Evolutionary conservation across 2,888 invertebrate species (phyloP).

Genomic region (Leptinotarsa rubiginosa): DNA sequence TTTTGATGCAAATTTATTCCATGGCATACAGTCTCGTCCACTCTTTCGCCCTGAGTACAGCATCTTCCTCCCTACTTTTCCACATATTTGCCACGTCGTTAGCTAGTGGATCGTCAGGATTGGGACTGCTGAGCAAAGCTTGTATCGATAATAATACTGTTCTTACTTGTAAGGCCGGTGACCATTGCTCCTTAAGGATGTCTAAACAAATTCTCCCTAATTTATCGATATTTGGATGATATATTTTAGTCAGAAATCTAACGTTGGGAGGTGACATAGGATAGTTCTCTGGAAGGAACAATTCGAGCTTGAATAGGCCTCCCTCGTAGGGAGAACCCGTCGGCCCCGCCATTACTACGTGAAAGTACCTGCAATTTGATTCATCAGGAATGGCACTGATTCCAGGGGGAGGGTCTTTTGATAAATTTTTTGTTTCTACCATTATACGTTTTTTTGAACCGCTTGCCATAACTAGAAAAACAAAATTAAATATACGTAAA

Average conservation of each 20-base stretch:
- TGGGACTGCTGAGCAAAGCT: constrained; percentile 92
- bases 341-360: constrained; percentile 95
- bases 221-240: constrained; percentile 99
- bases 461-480: constrained; percentile 52
- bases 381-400: constrained; percentile 97
- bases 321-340: constrained; percentile 98
- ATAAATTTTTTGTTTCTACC: constrained; percentile 97
- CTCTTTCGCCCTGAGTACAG: constrained; percentile 93
- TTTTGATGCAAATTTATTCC: constrained; percentile 52
- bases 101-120: constrained; percentile 98
- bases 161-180: constrained; percentile 98
- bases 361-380: constrained; percentile 90
- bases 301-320: constrained; percentile 96
- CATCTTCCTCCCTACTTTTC: constrained; percentile 97
- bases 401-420: constrained; percentile 98
- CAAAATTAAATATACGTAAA: background rate
- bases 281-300: constrained; percentile 99
- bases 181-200: constrained; percentile 99
- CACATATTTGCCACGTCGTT: constrained; percentile 99
- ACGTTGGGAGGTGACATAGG: constrained; percentile 99
- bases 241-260: constrained; percentile 99
- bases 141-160: constrained; percentile 98
- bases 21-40: constrained; percentile 91
- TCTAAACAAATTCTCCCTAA: constrained; percentile 99
- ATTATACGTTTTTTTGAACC: constrained; percentile 85